These are phyloP conservation scores for Oligia strigilis DNA, from an alignment of 2,888 invertebrate species.

Conservation along the genomic window DNA sequence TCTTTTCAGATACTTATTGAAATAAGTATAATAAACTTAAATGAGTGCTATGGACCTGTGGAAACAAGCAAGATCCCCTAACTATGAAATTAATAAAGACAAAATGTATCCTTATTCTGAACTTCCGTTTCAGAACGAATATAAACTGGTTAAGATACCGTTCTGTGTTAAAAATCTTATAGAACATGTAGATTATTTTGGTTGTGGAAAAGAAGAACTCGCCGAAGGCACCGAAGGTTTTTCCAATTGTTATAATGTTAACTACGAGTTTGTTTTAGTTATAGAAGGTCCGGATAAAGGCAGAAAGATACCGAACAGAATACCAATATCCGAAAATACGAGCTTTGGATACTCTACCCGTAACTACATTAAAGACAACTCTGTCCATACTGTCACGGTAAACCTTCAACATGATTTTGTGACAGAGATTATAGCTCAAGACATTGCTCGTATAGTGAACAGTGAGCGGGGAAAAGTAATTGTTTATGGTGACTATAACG, in stretches of 20 bases:
- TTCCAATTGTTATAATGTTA: slow-evolving; percentile 28
- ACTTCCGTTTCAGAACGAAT: background rate
- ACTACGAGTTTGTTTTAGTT: background rate
- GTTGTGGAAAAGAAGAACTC: background rate
- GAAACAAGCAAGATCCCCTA: slow-evolving; percentile 21
- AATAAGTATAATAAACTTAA: background rate
- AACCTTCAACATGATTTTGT: accelerated
- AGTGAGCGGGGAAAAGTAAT: slow-evolving; percentile 36
- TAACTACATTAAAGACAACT: slow-evolving; percentile 36
- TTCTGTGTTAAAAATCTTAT: slow-evolving; percentile 24
- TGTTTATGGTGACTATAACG: background rate
- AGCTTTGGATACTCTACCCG: background rate
- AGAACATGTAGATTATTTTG: slow-evolving; percentile 37
- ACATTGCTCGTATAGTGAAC: slow-evolving; percentile 43
- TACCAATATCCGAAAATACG: background rate
- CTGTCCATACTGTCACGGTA: slow-evolving; percentile 34
- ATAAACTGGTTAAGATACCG: slow-evolving; percentile 39
- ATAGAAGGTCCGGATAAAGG: background rate
- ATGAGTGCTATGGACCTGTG: background rate
- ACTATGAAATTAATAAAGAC: slow-evolving; percentile 31
- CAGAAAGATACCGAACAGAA: slow-evolving; percentile 45
- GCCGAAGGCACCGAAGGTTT: background rate
- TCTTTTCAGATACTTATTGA: slow-evolving; percentile 20
- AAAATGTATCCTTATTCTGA: slow-evolving; percentile 42
- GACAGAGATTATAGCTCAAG: background rate